phyloP scores from a whole-genome alignment of 2,113 vertebrate genomes.

The Gambusia holbrooki region DNA sequence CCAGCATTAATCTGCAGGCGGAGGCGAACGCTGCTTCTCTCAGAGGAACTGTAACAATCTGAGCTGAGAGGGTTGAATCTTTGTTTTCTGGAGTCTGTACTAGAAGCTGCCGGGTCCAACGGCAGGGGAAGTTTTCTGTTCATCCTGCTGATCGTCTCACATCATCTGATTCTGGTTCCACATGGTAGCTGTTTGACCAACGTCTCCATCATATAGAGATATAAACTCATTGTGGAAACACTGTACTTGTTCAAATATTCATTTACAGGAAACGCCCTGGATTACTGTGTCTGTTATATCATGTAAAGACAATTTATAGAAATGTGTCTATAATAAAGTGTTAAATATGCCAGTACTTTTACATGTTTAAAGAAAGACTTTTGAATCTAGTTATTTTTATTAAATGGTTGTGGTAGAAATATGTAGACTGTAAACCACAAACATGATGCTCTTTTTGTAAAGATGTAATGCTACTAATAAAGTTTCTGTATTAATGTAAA shows the following conservation, averaged over 20 bases:
- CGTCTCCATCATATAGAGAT: constrained; percentile 15
- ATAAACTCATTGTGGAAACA: constrained; percentile 39
- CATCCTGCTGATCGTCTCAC: background rate
- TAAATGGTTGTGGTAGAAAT: constrained; percentile 65
- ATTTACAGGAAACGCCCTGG: constrained; percentile 27
- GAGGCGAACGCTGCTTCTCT: constrained; percentile 11
- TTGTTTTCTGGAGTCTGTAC: constrained; percentile 11
- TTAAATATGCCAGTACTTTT: constrained; percentile 38
- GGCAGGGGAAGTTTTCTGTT: background rate
- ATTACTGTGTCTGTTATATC: constrained; percentile 33
- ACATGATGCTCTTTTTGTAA: constrained; percentile 71
- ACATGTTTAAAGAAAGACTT: constrained; percentile 52
- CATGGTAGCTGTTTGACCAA: constrained; percentile 2
- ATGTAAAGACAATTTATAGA: constrained; percentile 28
- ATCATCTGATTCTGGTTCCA: constrained; percentile 16
- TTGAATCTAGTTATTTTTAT: constrained; percentile 67
- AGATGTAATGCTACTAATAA: constrained; percentile 58
- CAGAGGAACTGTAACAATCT: constrained; percentile 1
- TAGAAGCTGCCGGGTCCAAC: background rate
- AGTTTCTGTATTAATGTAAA: constrained; percentile 53
- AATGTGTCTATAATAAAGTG: constrained; percentile 16
- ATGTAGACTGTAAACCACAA: constrained; percentile 62
- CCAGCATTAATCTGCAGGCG: constrained; percentile 24
- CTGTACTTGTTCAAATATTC: constrained; percentile 47
- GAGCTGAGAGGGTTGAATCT: constrained; percentile 11